phyloP scores from a whole-genome alignment of 2,888 invertebrate species.

The Hypsopygia costalis region DNA sequence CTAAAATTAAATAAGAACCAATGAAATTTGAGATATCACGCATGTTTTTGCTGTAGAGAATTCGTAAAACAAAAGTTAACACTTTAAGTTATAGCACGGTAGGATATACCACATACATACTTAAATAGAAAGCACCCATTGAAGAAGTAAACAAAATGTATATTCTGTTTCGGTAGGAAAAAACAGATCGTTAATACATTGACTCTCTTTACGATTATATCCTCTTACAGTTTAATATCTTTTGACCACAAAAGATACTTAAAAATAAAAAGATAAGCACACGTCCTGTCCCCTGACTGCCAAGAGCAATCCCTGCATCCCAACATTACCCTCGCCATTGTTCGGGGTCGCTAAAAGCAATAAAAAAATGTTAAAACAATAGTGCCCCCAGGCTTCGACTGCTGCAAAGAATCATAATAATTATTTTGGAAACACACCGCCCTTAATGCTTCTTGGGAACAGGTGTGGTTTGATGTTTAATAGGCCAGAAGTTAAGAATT shows the following conservation, averaged over 20 bases:
- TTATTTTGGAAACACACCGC: slow-evolving; percentile 70
- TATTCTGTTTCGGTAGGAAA: no score
- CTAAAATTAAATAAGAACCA: no score
- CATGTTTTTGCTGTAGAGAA: no score
- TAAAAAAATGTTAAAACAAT: slow-evolving; percentile 77
- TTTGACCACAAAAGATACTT: slow-evolving; percentile 20
- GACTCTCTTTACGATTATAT: no score
- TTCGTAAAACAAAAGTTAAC: no score
- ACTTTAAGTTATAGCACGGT: no score
- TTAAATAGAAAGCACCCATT: no score
- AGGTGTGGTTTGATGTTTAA: slow-evolving; percentile 47
- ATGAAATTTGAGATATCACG: no score
- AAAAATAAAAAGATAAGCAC: slow-evolving; percentile 34
- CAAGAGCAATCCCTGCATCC: slow-evolving; percentile 46
- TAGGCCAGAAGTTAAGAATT: no score
- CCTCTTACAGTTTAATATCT: background rate
- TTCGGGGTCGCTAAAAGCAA: slow-evolving; percentile 72
- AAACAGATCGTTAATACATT: no score
- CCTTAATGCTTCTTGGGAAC: slow-evolving; percentile 67
- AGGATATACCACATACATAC: no score
- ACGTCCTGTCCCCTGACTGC: slow-evolving; percentile 39
- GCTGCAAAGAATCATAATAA: slow-evolving; percentile 72
- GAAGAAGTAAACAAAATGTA: no score
- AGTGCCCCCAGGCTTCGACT: slow-evolving; percentile 69
- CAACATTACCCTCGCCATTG: slow-evolving; percentile 71